These are phyloP conservation scores for Leptoclinus maculatus DNA, from an alignment of 2,797 vertebrate species.

Conservation along the genomic window DNA sequence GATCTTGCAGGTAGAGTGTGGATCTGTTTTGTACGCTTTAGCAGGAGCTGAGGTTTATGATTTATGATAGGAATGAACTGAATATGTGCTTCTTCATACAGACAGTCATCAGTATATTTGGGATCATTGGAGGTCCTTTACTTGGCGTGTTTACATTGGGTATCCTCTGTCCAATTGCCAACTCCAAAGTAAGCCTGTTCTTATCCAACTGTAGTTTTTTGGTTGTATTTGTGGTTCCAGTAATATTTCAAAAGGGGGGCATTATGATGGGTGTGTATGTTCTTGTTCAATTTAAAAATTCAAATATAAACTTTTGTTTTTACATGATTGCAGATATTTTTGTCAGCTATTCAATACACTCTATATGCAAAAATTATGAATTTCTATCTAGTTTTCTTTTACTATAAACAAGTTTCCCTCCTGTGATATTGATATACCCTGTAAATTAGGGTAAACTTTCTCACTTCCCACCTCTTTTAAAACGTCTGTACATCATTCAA, in stretches of 20 bases:
- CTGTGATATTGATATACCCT: background rate
- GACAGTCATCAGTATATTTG: slow-evolving; percentile 82
- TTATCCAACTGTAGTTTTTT: background rate
- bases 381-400: no score
- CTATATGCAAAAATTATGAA: background rate
- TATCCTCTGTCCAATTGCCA: slow-evolving; percentile 83
- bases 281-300: background rate
- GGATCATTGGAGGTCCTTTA: slow-evolving; percentile 83
- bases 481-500: background rate
- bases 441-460: background rate
- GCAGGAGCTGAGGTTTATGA: background rate
- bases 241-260: background rate
- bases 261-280: background rate
- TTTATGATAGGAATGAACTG: background rate
- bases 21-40: background rate
- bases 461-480: background rate
- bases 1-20: slow-evolving; percentile 87
- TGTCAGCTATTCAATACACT: background rate
- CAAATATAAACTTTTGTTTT: no score
- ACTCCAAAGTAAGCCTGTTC: slow-evolving; percentile 80
- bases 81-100: slow-evolving; percentile 47
- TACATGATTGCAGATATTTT: background rate
- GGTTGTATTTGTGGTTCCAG: background rate
- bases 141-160: slow-evolving; percentile 84
- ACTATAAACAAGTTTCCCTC: background rate